Percentiles rank a stretch among this genome's conserved stretches.
phyloP scores from a whole-genome alignment of 2,797 vertebrate species.

The Leptodactylus fallax region DNA sequence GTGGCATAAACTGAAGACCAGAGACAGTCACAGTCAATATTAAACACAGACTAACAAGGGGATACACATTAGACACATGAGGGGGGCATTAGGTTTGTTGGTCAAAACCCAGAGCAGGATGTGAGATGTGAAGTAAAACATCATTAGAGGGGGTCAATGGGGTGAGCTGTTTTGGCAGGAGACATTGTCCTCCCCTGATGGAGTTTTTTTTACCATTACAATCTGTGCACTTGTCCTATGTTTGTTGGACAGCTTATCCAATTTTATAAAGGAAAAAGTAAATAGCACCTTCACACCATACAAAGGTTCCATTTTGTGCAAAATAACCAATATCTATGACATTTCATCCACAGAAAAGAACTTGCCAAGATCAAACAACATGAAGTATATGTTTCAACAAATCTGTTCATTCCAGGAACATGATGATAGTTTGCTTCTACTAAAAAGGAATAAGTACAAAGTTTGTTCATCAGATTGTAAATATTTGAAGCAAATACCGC shows the following conservation, averaged over 20 bases:
- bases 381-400: neutral
- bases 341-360: neutral
- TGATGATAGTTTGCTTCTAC: conserved; percentile 20
- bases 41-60: too few relatives aligned
- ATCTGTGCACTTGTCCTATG: neutral
- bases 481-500: conserved; percentile 56
- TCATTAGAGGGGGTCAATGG: neutral
- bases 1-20: too few relatives aligned
- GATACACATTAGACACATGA: too few relatives aligned
- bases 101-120: neutral
- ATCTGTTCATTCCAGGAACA: neutral
- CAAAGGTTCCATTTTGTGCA: conserved; percentile 27
- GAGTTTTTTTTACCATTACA: neutral
- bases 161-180: neutral
- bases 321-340: conserved; percentile 6
- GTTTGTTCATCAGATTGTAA: conserved; percentile 44
- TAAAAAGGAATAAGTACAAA: conserved; percentile 15
- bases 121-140: neutral
- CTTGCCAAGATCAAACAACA: conserved; percentile 8
- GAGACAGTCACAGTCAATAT: too few relatives aligned
- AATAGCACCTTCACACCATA: neutral
- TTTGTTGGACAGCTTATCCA: neutral
- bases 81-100: too few relatives aligned
- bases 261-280: neutral
- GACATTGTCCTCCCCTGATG: neutral